Conservation (phyloP, 2,888 invertebrate genomes). For the Noctuana brunneofusca region DNA sequence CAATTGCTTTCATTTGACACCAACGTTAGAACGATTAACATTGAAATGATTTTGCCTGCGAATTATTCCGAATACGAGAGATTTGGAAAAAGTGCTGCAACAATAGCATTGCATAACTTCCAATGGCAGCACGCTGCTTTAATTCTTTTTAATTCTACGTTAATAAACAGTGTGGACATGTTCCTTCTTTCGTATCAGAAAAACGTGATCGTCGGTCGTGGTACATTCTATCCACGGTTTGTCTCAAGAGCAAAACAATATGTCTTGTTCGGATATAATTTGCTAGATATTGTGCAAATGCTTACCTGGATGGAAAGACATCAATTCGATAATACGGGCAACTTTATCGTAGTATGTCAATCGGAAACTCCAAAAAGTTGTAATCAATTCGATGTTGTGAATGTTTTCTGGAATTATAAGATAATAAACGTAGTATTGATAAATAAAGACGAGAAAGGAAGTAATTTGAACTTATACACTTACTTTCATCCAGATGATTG, state of each 20-base stretch:
- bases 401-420: slow-evolving; percentile 58
- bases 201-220: slow-evolving; percentile 51
- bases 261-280: slow-evolving; percentile 55
- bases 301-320: slow-evolving; percentile 51
- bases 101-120: slow-evolving; percentile 61
- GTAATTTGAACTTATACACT: slow-evolving; percentile 51
- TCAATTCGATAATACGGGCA: slow-evolving; percentile 61
- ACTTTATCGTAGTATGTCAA: slow-evolving; percentile 62
- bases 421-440: slow-evolving; percentile 62
- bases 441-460: slow-evolving; percentile 41
- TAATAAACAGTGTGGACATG: slow-evolving; percentile 50
- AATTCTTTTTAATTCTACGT: slow-evolving; percentile 57
- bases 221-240: slow-evolving; percentile 45
- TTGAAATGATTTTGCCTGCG: slow-evolving; percentile 22
- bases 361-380: slow-evolving; percentile 51
- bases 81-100: slow-evolving; percentile 55
- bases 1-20: slow-evolving; percentile 37
- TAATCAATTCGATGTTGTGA: slow-evolving; percentile 53
- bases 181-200: slow-evolving; percentile 57
- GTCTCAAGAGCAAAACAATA: slow-evolving; percentile 50
- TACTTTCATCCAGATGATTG: slow-evolving; percentile 57
- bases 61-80: slow-evolving; percentile 10
- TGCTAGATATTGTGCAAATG: slow-evolving; percentile 48
- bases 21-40: slow-evolving; percentile 36
- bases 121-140: slow-evolving; percentile 60